Percentiles rank a stretch among this genome's conserved stretches.
phyloP scores from a whole-genome alignment of 2,797 vertebrate species.

The Spheniscus humboldti region DNA sequence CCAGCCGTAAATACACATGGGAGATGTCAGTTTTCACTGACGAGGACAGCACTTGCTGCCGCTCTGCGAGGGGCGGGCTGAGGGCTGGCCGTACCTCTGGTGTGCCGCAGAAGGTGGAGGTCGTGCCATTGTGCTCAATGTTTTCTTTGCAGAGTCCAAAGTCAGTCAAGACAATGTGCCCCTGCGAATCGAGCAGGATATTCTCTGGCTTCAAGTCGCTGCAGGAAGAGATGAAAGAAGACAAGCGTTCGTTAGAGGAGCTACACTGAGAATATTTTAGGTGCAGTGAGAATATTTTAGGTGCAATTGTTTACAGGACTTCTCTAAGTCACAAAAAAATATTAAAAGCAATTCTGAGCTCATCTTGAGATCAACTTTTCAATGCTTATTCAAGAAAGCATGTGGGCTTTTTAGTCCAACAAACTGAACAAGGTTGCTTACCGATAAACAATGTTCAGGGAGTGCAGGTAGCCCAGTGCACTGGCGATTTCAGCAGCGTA shows the following conservation, averaged over 20 bases:
- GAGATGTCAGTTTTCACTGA: background rate
- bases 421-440: slow-evolving; percentile 28
- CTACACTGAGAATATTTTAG: background rate
- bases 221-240: background rate
- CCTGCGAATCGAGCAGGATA: slow-evolving; percentile 95
- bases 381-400: background rate
- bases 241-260: background rate
- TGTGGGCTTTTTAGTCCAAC: rapidly evolving
- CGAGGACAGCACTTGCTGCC: background rate
- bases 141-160: slow-evolving; percentile 99
- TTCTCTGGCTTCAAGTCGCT: slow-evolving; percentile 98
- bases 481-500: slow-evolving; percentile 97
- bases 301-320: background rate
- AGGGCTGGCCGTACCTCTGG: slow-evolving; percentile 84
- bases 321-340: background rate
- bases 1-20: background rate
- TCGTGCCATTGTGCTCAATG: slow-evolving; percentile 95
- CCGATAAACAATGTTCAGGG: slow-evolving; percentile 96
- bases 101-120: slow-evolving; percentile 97
- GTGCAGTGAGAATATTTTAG: background rate
- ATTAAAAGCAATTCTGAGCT: background rate
- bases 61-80: background rate
- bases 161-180: slow-evolving; percentile 96
- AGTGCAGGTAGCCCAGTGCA: slow-evolving; percentile 96
- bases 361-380: background rate